phyloP scores from a whole-genome alignment of 2,113 vertebrate species.

The Chaetops frenatus region DNA sequence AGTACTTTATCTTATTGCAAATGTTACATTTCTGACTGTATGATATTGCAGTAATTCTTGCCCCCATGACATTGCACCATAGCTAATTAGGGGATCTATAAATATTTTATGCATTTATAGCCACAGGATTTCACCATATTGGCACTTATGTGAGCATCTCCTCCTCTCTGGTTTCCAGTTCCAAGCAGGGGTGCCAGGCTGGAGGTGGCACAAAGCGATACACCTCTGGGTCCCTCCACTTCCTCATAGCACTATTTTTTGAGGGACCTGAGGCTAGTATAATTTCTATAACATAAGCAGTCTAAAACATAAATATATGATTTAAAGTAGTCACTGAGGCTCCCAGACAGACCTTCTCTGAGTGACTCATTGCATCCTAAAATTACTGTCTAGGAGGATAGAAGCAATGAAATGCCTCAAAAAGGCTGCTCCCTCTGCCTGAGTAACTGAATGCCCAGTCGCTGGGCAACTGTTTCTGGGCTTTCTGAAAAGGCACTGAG shows the following conservation, averaged over 20 bases:
- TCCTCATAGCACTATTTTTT: neutral
- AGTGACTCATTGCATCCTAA: neutral
- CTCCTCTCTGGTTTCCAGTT: neutral
- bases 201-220: neutral
- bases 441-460: neutral
- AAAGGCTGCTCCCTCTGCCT: neutral
- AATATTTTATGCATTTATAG: neutral
- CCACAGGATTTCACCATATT: neutral
- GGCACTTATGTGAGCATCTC: neutral
- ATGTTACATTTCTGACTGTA: neutral
- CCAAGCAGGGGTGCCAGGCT: neutral
- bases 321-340: neutral
- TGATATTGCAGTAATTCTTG: neutral
- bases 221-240: neutral
- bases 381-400: neutral
- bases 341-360: neutral
- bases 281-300: neutral
- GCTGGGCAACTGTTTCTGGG: neutral
- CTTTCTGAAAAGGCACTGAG: neutral
- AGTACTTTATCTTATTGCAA: neutral
- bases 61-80: neutral
- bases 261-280: neutral
- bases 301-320: neutral
- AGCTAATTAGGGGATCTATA: neutral
- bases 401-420: neutral